Evolutionary conservation across 2,797 vertebrate species (phyloP), one percentile per base, ranked within the genome.

Genomic region (Gymnothorax reevesii): DNA sequence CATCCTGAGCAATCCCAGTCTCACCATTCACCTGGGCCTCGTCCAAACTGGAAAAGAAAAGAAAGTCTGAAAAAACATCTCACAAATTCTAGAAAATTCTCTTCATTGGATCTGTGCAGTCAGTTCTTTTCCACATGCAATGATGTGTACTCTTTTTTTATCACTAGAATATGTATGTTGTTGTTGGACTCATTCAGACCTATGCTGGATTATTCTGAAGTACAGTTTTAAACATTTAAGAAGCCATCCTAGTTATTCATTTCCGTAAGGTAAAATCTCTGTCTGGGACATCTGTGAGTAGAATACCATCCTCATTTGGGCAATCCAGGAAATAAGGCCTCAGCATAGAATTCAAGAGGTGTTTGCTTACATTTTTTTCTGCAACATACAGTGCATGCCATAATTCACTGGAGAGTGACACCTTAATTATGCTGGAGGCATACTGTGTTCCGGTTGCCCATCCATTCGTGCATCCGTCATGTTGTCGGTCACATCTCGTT

Each of bases 321-420:
- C 91, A 90, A 87, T 93, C 89, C 94, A 95, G 94, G 94, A 94
- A 92, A 92, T 94, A 90, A 91, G 90, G 62, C 62, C 62, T 22
- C 62, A 66, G 62, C 62, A 90, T 88, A 93, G 83, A 90, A 90
- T 90, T 90, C 88, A 88, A 90, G 27, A 55, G 87, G 80, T 82
- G 60, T 86, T 85, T 33, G 57, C 27, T 88, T 79, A 62, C 84
- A 82, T 71, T 42, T 80, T n/a, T 82, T 55, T 59, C 60, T 83
- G n/a, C 55, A 59, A 25, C 27, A 42, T 27, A 33, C 8, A 33
- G 33, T 42, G 33, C 33, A 42, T 42, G 33, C 33, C 33, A 42
- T 42, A 42, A 42, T 42, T 42, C 33, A 42, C 2, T 42, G 33
- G 33, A 42, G 33, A 42, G 33, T 42, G 33, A 42, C 33, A 42